phyloP scores from a whole-genome alignment of 2,113 vertebrate genomes.

The Elanoides forficatus region DNA sequence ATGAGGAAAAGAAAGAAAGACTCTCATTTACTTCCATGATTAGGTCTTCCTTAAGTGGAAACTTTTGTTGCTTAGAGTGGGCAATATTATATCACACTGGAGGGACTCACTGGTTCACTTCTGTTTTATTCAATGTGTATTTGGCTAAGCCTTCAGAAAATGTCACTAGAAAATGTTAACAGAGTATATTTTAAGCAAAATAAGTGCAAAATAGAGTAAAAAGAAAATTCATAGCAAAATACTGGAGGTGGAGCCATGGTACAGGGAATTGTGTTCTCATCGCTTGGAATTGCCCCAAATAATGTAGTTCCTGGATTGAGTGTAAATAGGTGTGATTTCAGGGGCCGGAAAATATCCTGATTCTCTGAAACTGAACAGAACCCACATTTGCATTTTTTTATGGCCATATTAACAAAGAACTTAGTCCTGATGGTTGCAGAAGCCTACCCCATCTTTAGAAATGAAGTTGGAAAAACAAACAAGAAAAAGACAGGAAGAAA shows the following conservation, averaged over 20 bases:
- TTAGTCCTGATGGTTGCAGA: neutral
- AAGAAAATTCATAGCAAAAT: slow-evolving; percentile 32
- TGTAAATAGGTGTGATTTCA: neutral
- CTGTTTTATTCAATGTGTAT: neutral
- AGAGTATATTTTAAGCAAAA: neutral
- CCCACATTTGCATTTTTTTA: neutral
- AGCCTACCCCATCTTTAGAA: neutral
- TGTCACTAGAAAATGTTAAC: neutral
- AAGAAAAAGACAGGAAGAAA: neutral
- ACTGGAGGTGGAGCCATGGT: slow-evolving; percentile 60
- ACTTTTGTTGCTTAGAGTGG: neutral
- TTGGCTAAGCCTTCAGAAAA: neutral
- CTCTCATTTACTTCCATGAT: neutral
- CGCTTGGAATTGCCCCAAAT: neutral
- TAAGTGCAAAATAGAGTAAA: neutral
- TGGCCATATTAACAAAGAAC: neutral
- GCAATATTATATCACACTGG: neutral
- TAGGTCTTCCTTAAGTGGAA: neutral
- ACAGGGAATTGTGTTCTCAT: slow-evolving; percentile 23
- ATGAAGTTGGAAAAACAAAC: neutral
- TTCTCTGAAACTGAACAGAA: neutral
- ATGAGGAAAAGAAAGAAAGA: neutral
- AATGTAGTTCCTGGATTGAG: neutral
- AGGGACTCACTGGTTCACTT: neutral
- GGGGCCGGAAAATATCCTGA: neutral